These are phyloP conservation scores for Lymantria dispar DNA, from an alignment of 2,888 invertebrate species.

Conservation along the genomic window DNA sequence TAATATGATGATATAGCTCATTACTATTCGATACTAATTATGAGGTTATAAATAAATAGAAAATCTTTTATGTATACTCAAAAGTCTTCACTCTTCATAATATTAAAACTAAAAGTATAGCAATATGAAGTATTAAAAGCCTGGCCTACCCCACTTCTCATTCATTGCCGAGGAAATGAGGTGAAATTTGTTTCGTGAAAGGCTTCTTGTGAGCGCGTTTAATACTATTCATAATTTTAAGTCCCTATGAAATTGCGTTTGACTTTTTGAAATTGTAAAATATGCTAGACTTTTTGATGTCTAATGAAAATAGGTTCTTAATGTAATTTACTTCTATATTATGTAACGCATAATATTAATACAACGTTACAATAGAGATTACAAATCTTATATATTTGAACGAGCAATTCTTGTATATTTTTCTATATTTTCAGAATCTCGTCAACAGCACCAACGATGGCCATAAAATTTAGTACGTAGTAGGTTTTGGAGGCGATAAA, in stretches of 20 bases:
- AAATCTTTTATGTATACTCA: not conserved
- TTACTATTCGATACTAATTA: too few relatives aligned
- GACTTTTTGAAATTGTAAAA: slow-evolving; percentile 27
- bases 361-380: too few relatives aligned
- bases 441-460: too few relatives aligned
- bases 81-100: slow-evolving; percentile 3
- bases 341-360: too few relatives aligned
- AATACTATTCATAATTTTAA: slow-evolving; percentile 42
- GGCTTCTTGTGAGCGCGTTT: slow-evolving; percentile 31
- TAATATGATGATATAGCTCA: too few relatives aligned
- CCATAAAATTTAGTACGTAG: too few relatives aligned
- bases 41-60: not conserved
- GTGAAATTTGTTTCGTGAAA: slow-evolving; percentile 40
- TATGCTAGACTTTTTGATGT: slow-evolving; percentile 12
- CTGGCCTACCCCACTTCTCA: slow-evolving; percentile 23
- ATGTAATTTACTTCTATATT: too few relatives aligned
- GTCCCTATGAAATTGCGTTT: slow-evolving; percentile 29
- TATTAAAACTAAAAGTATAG: slow-evolving; percentile 17
- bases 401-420: too few relatives aligned
- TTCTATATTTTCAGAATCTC: too few relatives aligned
- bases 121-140: slow-evolving; percentile 19
- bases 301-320: slow-evolving; percentile 5
- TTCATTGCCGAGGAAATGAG: slow-evolving; percentile 42
- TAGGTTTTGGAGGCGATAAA: too few relatives aligned
- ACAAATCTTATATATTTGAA: too few relatives aligned